Base-by-base conservation (phyloP, 2,113 vertebrate species). In the Cyanistes caeruleus region DNA sequence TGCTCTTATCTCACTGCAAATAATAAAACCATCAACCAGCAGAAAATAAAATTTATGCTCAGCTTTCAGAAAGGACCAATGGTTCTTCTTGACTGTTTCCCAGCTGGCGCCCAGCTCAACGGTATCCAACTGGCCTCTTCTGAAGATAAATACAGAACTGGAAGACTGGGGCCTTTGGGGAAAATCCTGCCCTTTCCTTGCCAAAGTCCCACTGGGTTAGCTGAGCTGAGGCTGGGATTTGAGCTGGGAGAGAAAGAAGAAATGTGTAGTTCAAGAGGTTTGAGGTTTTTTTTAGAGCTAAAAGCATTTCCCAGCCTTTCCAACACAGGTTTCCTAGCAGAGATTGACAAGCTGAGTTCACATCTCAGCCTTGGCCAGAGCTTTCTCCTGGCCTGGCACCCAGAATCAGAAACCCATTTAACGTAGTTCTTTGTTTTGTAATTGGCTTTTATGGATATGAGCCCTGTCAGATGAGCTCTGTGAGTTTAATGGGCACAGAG, bases 401-500 rank as follows among this genome's bases (percentile, higher is more conserved):
- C 79, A 64, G 63, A 78, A 88, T 82, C 37, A 95, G 52, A 89
- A 95, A 81, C 13, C 8, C 44, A 90, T 93, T 84, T 90, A 30
- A 91, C 94, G 49, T 53, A 81, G 68, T 89, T 89, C 76, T 64
- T 78, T 15, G 4, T 21, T 86, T 90, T 58, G 46, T 90, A 86
- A 81, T 96, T 94, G 85, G 41, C 76, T 93, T 93, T 96, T 87
- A 70, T 89, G 7, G 5, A 86, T 52, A 8, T 3, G 10, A 93
- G 64, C 79, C 41, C 49, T 81, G 13, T 92, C 73, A 68, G 83
- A 89, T 95, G 91, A 91, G 87, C 67, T 84, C 93, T 81, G 95
- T 93, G 91, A 83, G 87, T 87, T 95, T 96, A 91, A 95, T 87
- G 95, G 94, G 93, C 44, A 2, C 69, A 14, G 70, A 93, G 90